phyloP scores from a whole-genome alignment of 2,888 invertebrate species.

The Diplolepis rosae region DNA sequence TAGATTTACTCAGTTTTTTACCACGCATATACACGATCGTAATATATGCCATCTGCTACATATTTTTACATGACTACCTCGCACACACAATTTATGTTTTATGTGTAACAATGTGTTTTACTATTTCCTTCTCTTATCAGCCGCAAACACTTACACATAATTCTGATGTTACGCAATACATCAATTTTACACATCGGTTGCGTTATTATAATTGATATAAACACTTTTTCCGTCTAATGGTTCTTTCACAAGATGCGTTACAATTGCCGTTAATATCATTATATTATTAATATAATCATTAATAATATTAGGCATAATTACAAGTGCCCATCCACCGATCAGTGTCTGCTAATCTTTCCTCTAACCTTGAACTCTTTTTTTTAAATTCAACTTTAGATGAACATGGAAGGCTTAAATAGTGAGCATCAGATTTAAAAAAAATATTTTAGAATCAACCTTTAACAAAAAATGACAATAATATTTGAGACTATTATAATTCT shows the following conservation, averaged over 20 bases:
- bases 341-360: constrained; percentile 20
- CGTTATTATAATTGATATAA: no score
- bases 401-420: neutral
- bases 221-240: constrained; percentile 19
- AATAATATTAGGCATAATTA: constrained; percentile 70
- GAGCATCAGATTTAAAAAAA: no score
- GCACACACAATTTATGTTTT: constrained; percentile 40
- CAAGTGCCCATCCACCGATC: constrained; percentile 62
- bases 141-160: constrained; percentile 38
- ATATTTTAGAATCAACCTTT: neutral
- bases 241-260: constrained; percentile 35
- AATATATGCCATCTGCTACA: constrained; percentile 50
- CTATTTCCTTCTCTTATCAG: constrained; percentile 27
- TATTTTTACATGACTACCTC: constrained; percentile 50
- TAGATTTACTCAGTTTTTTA: constrained; percentile 58
- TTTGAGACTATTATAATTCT: neutral
- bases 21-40: constrained; percentile 52
- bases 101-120: constrained; percentile 37
- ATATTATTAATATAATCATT: constrained; percentile 59
- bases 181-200: constrained; percentile 45
- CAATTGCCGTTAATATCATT: constrained; percentile 48
- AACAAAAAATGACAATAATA: neutral
- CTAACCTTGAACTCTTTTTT: neutral
- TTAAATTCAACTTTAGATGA: constrained; percentile 9
- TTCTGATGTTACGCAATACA: constrained; percentile 51